Evolutionary conservation across 1,140 invertebrate genomes (phyloP).

Genomic region (Conus ventricosus): DNA sequence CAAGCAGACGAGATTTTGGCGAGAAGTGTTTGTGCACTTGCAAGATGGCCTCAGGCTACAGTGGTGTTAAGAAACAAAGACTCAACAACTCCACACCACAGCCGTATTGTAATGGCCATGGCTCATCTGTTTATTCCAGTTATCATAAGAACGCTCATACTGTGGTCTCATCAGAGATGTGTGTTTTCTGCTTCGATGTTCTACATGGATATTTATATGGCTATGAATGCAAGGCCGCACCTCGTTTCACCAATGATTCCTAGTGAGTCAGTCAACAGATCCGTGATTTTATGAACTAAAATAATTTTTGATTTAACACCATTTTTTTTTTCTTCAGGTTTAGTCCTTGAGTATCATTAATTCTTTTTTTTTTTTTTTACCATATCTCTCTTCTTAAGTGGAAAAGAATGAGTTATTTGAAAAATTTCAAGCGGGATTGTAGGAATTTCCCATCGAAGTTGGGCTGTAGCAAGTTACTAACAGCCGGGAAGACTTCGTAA

Average conservation of each 20-base stretch:
- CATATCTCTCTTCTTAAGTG: too few species aligned
- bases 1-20: constrained; percentile 32
- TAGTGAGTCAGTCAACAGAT: constrained; percentile 85
- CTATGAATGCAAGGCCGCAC: constrained; percentile 88
- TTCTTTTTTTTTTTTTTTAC: too few species aligned
- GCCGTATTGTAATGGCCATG: constrained; percentile 72
- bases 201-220: constrained; percentile 95
- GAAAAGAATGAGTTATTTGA: too few species aligned
- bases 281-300: neutral
- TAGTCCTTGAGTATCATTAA: neutral
- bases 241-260: constrained; percentile 92
- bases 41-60: constrained; percentile 89
- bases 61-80: constrained; percentile 92
- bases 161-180: constrained; percentile 93
- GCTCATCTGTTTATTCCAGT: constrained; percentile 77
- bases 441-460: too few species aligned
- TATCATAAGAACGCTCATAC: constrained; percentile 76
- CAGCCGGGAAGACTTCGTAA: too few species aligned
- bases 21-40: constrained; percentile 26
- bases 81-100: constrained; percentile 83
- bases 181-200: constrained; percentile 76
- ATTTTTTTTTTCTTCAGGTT: too few species aligned
- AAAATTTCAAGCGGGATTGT: too few species aligned
- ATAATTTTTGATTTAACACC: neutral
- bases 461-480: too few species aligned